Evolutionary conservation across 2,113 vertebrate species (phyloP).

Genomic region (Lamprologus sp.): DNA sequence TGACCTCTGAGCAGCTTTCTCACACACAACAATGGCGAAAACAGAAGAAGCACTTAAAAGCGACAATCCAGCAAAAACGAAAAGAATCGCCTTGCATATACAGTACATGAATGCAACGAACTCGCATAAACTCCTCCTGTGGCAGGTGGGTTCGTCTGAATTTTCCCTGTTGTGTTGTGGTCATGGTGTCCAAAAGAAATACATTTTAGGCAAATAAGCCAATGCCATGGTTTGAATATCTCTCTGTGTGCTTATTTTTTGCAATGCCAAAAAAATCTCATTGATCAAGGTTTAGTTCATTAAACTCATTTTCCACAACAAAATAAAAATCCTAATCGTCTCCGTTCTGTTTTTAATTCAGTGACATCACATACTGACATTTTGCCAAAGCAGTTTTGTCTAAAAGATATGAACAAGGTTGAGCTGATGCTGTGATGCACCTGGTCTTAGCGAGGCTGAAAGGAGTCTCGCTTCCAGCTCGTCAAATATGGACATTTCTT

Average conservation of each 20-base stretch:
- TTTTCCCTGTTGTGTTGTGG: neutral
- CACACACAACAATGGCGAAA: neutral
- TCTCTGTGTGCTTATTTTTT: neutral
- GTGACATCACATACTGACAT: neutral
- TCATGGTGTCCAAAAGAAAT: neutral
- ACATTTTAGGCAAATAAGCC: neutral
- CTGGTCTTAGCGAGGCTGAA: neutral
- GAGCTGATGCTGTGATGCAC: neutral
- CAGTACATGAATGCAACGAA: neutral
- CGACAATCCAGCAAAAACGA: neutral
- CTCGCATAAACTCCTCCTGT: neutral
- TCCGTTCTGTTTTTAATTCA: neutral
- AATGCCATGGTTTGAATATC: neutral
- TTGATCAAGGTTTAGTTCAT: neutral
- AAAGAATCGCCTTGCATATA: neutral
- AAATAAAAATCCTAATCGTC: neutral
- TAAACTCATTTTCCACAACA: neutral
- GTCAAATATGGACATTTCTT: neutral
- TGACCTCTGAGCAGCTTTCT: slow-evolving; percentile 6
- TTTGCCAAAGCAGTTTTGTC: neutral
- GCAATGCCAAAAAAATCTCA: neutral
- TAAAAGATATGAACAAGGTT: neutral
- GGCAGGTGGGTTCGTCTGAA: neutral
- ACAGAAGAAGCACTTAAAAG: neutral
- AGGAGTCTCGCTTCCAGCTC: neutral